phyloP scores from a whole-genome alignment of 2,797 vertebrate species.

The Cephalopachus bancanus region DNA sequence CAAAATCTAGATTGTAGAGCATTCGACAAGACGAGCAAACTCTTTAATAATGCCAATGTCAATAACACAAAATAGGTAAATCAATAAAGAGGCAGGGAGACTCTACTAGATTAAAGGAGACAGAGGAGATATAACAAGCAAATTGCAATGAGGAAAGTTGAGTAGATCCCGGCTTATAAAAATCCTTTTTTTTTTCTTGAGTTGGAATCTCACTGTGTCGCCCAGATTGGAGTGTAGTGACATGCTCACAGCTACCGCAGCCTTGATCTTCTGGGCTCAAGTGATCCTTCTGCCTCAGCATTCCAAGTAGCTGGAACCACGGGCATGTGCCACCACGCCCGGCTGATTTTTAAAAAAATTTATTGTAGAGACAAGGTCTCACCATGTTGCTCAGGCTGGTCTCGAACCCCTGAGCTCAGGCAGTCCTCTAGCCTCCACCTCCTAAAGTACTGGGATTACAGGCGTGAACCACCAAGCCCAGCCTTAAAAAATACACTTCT shows the following conservation, averaged over 20 bases:
- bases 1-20: background rate
- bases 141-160: background rate
- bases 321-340: background rate
- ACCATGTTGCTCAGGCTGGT: background rate
- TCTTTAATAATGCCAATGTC: background rate
- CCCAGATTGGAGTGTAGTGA: background rate
- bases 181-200: background rate
- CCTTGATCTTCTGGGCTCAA: background rate
- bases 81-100: background rate
- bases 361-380: background rate
- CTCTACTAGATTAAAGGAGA: background rate
- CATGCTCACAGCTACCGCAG: background rate
- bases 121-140: background rate
- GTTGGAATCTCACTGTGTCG: background rate
- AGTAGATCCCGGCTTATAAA: slow-evolving; percentile 21
- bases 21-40: background rate
- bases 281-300: background rate
- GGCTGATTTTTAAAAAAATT: background rate
- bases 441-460: background rate
- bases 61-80: background rate
- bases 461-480: background rate
- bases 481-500: background rate
- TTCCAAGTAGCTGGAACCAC: background rate
- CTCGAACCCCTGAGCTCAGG: background rate
- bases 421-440: background rate